Evolutionary conservation across 2,797 vertebrate species (phyloP).

Genomic region (Sphenodon punctatus): DNA sequence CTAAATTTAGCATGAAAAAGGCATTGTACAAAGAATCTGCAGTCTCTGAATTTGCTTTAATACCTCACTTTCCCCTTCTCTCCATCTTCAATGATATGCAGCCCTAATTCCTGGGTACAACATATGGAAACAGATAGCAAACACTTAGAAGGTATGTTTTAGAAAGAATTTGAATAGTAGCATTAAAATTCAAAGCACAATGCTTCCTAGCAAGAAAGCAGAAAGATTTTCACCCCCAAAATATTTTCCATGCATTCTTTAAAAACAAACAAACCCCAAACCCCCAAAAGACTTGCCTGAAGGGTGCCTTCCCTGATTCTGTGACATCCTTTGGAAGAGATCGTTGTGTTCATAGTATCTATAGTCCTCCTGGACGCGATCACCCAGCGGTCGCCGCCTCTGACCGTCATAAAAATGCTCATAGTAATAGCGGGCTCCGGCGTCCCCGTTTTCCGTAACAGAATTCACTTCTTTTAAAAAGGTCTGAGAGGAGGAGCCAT

Average conservation of each 20-base stretch:
- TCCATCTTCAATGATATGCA: rapidly evolving
- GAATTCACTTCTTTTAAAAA: constrained; percentile 86
- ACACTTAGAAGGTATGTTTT: rapidly evolving
- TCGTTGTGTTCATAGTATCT: constrained; percentile 90
- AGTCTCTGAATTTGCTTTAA: rapidly evolving
- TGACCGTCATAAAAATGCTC: constrained; percentile 90
- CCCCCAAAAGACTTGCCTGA: constrained; percentile 78
- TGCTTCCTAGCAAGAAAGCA: neutral
- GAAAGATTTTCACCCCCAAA: rapidly evolving
- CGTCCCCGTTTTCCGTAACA: constrained; percentile 89
- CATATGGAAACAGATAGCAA: rapidly evolving
- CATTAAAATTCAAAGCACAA: rapidly evolving
- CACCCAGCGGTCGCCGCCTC: constrained; percentile 80
- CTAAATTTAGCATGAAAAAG: neutral
- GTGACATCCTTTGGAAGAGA: constrained; percentile 88
- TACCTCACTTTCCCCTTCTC: neutral
- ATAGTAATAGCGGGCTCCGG: constrained; percentile 81
- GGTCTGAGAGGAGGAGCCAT: constrained; percentile 87
- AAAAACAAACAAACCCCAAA: too few species aligned
- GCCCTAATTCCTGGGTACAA: neutral
- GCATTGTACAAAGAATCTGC: neutral
- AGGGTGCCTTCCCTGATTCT: constrained; percentile 85
- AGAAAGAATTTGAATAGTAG: rapidly evolving
- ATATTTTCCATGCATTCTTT: rapidly evolving
- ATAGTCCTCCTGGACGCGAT: constrained; percentile 89